Conservation (phyloP, 2,888 invertebrate species). For the Perizoma affinitatum region DNA sequence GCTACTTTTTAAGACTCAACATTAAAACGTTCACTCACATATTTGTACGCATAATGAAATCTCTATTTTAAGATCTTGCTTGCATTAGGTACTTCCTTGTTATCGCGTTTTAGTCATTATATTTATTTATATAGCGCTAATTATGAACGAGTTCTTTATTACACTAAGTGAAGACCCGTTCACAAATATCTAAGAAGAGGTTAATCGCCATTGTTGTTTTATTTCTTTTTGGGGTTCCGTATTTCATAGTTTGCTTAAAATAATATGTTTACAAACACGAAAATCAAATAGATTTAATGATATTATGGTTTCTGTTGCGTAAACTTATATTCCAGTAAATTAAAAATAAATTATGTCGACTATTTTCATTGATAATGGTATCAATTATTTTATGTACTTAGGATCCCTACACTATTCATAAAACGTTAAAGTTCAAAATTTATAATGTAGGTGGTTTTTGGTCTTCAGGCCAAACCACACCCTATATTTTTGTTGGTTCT, state of each 20-base stretch:
- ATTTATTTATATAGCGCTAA: conserved; percentile 78
- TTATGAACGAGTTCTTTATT: conserved; percentile 75
- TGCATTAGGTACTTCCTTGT: conserved; percentile 80
- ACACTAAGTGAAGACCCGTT: conserved; percentile 66
- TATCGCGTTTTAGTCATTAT: conserved; percentile 76
- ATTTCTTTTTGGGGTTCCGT: conserved; percentile 54
- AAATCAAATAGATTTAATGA: neutral
- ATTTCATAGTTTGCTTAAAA: neutral
- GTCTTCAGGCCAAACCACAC: no score
- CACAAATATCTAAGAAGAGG: conserved; percentile 67
- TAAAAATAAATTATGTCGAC: no score
- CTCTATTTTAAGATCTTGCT: conserved; percentile 76
- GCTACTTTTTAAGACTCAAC: conserved; percentile 44
- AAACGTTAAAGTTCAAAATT: no score
- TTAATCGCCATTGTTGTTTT: conserved; percentile 72
- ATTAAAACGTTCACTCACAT: conserved; percentile 73
- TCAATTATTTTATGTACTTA: no score
- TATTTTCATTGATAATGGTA: no score
- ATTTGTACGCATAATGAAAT: conserved; percentile 77
- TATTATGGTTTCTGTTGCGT: no score
- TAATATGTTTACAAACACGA: neutral
- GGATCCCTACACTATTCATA: no score
- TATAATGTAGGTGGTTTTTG: no score
- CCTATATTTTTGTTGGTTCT: no score
- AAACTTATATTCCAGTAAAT: no score